These are phyloP conservation scores for Hirundichthys speculiger DNA, from an alignment of 2,113 vertebrate species.

Conservation along the genomic window DNA sequence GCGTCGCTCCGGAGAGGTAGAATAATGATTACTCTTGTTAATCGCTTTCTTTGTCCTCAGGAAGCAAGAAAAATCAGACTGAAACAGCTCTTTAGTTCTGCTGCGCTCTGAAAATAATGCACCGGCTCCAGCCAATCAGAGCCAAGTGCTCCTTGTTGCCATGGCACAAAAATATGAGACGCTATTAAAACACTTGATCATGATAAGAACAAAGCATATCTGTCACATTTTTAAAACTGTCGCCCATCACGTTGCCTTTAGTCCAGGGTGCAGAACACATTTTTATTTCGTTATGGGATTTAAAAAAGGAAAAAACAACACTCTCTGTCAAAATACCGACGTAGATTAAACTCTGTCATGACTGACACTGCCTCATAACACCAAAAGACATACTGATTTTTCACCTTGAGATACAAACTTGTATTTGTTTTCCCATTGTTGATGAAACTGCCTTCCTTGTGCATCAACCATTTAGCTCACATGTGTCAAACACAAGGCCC, in stretches of 20 bases:
- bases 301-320: too few relatives aligned
- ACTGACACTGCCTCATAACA: too few relatives aligned
- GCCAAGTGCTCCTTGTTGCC: conserved; percentile 2
- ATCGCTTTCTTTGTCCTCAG: conserved; percentile 14
- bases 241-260: neutral
- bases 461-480: too few relatives aligned
- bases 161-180: neutral
- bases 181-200: neutral
- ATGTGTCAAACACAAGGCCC: too few relatives aligned
- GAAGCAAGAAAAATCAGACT: conserved; percentile 3
- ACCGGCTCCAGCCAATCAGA: conserved; percentile 14
- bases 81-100: neutral
- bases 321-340: too few relatives aligned
- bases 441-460: too few relatives aligned
- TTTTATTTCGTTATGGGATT: too few relatives aligned
- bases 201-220: neutral
- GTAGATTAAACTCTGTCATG: too few relatives aligned
- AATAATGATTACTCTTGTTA: conserved; percentile 12
- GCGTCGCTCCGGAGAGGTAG: conserved; percentile 3
- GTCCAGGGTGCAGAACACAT: neutral
- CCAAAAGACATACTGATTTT: too few relatives aligned
- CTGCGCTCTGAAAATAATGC: conserved; percentile 6
- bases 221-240: neutral
- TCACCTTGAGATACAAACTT: too few relatives aligned
- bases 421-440: too few relatives aligned